Percentiles rank a stretch among this genome's conserved stretches.
Evolutionary conservation across 2,113 vertebrate species (phyloP).

Genomic region (Clarias magur): DNA sequence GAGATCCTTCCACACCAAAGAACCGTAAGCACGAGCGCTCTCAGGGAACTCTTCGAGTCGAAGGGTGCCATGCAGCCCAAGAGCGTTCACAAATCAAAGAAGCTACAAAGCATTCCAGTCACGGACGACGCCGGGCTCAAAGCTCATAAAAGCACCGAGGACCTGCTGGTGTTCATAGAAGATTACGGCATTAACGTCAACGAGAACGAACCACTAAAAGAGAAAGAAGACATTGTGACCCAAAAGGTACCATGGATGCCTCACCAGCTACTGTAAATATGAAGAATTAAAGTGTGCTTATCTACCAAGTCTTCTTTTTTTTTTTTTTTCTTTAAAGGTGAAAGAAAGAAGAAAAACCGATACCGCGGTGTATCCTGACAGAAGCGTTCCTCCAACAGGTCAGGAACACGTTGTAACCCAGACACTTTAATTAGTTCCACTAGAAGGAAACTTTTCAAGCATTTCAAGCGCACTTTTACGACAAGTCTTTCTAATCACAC

Average conservation of each 20-base stretch:
- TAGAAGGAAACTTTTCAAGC: background rate
- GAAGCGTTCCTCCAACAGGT: constrained; percentile 57
- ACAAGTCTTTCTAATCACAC: background rate
- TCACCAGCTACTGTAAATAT: background rate
- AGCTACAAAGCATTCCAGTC: background rate
- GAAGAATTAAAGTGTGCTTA: background rate
- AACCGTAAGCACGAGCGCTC: constrained; percentile 48
- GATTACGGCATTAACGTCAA: constrained; percentile 34
- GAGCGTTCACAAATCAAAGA: background rate
- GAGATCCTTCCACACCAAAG: constrained; percentile 55
- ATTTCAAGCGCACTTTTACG: background rate
- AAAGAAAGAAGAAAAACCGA: constrained; percentile 63
- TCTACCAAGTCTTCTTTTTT: background rate
- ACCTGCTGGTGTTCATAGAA: constrained; percentile 12
- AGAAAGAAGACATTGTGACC: constrained; percentile 27
- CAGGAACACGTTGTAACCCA: constrained; percentile 39
- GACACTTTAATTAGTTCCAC: background rate
- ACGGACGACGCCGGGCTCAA: constrained; percentile 22
- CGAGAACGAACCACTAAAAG: constrained; percentile 12
- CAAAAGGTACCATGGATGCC: constrained; percentile 23
- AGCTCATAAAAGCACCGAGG: constrained; percentile 22
- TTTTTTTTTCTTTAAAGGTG: constrained; percentile 50
- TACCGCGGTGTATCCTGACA: constrained; percentile 64
- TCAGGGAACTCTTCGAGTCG: constrained; percentile 68
- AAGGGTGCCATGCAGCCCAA: constrained; percentile 35